Conservation (phyloP, 2,888 invertebrate genomes). For the Podotricha telesiphe region DNA sequence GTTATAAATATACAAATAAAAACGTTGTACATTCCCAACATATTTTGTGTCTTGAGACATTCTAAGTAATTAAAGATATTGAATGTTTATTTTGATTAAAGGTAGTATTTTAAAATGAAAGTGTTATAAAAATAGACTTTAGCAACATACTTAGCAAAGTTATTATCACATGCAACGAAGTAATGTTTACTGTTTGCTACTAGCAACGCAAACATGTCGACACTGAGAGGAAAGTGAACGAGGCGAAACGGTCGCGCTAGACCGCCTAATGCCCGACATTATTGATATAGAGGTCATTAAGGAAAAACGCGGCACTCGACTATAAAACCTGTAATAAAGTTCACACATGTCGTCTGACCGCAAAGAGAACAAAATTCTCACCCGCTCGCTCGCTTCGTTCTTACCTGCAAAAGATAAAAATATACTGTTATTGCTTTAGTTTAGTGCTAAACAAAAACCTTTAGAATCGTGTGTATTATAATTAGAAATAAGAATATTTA, state of each 20-base stretch:
- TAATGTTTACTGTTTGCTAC: conserved; percentile 51
- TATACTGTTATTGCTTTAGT: conserved; percentile 52
- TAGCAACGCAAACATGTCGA: conserved; percentile 54
- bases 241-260: conserved; percentile 29
- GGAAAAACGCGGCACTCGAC: conserved; percentile 52
- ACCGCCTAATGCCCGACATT: conserved; percentile 45
- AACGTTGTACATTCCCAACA: too few species aligned
- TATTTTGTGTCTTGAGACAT: background rate
- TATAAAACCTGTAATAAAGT: conserved; percentile 73
- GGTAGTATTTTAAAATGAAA: background rate
- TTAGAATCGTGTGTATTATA: background rate
- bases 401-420: conserved; percentile 73
- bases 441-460: background rate
- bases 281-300: conserved; percentile 54
- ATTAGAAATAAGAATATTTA: background rate
- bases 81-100: too few species aligned
- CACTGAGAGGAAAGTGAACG: conserved; percentile 37
- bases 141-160: background rate
- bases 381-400: conserved; percentile 60
- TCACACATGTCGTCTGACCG: conserved; percentile 68
- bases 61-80: background rate
- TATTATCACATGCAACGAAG: conserved; percentile 5
- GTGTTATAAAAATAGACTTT: background rate
- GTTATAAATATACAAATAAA: background rate
- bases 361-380: conserved; percentile 70